These are phyloP conservation scores for Heteractis magnifica DNA, from an alignment of 92 coral and sea anemone species.

Conservation along the genomic window DNA sequence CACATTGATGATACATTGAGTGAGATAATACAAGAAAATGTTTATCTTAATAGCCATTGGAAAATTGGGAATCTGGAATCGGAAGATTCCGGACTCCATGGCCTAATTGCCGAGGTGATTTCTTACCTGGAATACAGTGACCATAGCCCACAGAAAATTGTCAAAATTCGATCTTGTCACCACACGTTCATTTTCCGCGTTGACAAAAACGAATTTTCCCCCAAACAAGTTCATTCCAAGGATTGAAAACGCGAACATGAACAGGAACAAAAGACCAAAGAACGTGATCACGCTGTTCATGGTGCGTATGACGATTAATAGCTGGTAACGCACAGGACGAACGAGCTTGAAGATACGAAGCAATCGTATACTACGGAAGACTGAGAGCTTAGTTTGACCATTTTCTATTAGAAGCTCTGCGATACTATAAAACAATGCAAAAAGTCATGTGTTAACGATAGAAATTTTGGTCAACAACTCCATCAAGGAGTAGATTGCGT, in stretches of 20 bases:
- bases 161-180: slow-evolving; percentile 83
- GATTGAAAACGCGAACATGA: slow-evolving; percentile 95
- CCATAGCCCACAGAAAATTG: slow-evolving; percentile 90
- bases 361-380: slow-evolving; percentile 88
- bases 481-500: not conserved
- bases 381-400: slow-evolving; percentile 73
- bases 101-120: not conserved
- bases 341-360: slow-evolving; percentile 96
- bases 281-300: slow-evolving; percentile 97
- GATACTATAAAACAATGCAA: slow-evolving; percentile 37
- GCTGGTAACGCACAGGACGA: slow-evolving; percentile 95
- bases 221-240: slow-evolving; percentile 98
- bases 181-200: slow-evolving; percentile 56
- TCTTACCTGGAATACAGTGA: slow-evolving; percentile 92
- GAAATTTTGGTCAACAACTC: no score
- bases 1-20: not conserved
- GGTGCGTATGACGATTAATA: slow-evolving; percentile 80
- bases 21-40: not conserved
- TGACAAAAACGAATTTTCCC: slow-evolving; percentile 69
- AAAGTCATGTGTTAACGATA: no score
- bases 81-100: not conserved
- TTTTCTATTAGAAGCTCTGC: slow-evolving; percentile 70
- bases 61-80: no score
- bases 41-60: no score
- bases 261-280: slow-evolving; percentile 85